Percentiles rank a stretch among this genome's conserved stretches.
Evolutionary conservation across 2,888 invertebrate genomes (phyloP).

Genomic region (Drosophila formosana): DNA sequence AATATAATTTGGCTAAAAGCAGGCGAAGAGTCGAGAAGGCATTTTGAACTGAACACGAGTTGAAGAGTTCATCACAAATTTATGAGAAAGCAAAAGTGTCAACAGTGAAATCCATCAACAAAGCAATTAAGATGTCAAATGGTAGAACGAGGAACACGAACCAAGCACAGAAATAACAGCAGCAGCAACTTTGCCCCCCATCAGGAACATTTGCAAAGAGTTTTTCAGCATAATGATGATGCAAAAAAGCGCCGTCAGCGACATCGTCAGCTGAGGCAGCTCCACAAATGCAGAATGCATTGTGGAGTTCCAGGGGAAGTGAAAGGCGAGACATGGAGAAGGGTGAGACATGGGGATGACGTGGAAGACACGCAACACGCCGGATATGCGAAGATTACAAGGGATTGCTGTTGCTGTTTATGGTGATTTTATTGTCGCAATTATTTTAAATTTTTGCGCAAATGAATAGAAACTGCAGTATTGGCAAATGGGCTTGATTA

Average conservation of each 20-base stretch:
- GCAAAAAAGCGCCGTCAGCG: conserved; percentile 48
- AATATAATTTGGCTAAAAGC: neutral
- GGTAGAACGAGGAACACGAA: conserved; percentile 36
- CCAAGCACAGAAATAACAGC: conserved; percentile 15
- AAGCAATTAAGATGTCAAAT: conserved; percentile 74
- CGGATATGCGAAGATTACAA: conserved; percentile 69
- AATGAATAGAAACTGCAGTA: conserved; percentile 57
- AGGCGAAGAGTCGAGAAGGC: neutral
- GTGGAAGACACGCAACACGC: conserved; percentile 56
- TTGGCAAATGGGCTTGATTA: conserved; percentile 62
- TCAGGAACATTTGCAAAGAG: conserved; percentile 37
- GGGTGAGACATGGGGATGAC: conserved; percentile 34
- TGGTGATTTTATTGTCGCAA: conserved; percentile 75
- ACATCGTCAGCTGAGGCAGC: conserved; percentile 12
- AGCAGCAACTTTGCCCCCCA: conserved; percentile 1
- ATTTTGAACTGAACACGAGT: conserved; percentile 13
- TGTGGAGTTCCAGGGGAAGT: conserved; percentile 16
- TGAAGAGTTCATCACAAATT: conserved; percentile 62
- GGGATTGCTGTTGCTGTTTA: conserved; percentile 48
- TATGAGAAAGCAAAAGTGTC: conserved; percentile 71
- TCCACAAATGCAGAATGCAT: conserved; percentile 21
- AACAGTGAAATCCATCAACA: conserved; percentile 73
- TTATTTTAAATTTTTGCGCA: conserved; percentile 60
- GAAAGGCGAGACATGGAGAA: conserved; percentile 16
- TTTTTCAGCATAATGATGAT: conserved; percentile 61